phyloP scores from a whole-genome alignment of 2,888 invertebrate species.

The Lepidonotus clava region DNA sequence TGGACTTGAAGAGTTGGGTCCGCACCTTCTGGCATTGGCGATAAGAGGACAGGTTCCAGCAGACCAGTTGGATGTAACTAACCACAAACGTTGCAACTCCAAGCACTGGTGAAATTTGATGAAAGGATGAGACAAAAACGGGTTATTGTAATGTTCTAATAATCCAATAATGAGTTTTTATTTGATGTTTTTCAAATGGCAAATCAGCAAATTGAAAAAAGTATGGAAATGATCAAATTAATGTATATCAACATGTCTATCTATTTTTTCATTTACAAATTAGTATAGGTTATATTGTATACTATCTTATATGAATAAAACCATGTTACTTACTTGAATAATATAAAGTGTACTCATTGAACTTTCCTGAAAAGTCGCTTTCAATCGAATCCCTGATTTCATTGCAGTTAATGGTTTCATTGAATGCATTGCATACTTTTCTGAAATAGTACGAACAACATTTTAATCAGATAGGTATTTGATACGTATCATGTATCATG shows the following conservation, averaged over 20 bases:
- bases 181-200: too few species aligned
- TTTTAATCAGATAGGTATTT: background rate
- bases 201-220: too few species aligned
- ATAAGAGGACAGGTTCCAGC: constrained; percentile 80
- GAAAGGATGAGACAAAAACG: too few species aligned
- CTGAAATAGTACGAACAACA: constrained; percentile 6
- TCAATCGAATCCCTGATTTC: background rate
- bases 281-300: too few species aligned
- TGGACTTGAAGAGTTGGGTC: constrained; percentile 79
- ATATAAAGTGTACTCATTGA: constrained; percentile 68
- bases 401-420: background rate
- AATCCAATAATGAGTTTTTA: too few species aligned
- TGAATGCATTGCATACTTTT: background rate
- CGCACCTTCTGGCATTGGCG: constrained; percentile 81
- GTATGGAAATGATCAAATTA: too few species aligned
- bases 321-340: constrained; percentile 72
- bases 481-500: too few species aligned
- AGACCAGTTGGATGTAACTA: constrained; percentile 78
- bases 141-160: too few species aligned
- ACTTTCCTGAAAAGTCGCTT: background rate
- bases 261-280: too few species aligned
- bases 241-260: too few species aligned
- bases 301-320: too few species aligned
- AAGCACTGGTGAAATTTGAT: constrained; percentile 71
- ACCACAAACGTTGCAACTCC: constrained; percentile 73